Conservation (phyloP, 1,140 invertebrate species). For the Elysia chlorotica region DNA sequence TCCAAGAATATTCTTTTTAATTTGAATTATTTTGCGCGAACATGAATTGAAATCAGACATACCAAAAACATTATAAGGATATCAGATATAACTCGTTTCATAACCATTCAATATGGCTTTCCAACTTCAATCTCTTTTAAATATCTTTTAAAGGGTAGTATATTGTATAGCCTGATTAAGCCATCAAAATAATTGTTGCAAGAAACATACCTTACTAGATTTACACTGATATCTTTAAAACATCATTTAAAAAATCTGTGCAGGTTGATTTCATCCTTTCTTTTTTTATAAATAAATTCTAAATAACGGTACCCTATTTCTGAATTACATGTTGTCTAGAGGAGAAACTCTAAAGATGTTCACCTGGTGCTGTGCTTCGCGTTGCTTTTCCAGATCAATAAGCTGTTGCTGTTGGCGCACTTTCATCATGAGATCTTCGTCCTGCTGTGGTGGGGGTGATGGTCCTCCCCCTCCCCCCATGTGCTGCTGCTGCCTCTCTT, state of each 20-base stretch:
- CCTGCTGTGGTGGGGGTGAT: slow-evolving; percentile 23
- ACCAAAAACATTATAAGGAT: too few relatives aligned
- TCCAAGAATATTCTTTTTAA: too few relatives aligned
- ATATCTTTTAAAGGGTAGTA: too few relatives aligned
- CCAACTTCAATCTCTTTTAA: too few relatives aligned
- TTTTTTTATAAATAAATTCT: neutral
- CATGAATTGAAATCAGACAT: too few relatives aligned
- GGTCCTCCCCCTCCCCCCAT: slow-evolving; percentile 19
- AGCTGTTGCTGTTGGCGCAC: slow-evolving; percentile 51
- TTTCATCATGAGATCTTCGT: slow-evolving; percentile 46
- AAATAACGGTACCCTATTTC: neutral
- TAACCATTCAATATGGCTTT: too few relatives aligned
- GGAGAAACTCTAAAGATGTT: neutral
- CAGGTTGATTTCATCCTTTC: neutral
- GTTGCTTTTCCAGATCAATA: slow-evolving; percentile 49
- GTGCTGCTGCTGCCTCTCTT: slow-evolving; percentile 7
- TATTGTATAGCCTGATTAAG: too few relatives aligned
- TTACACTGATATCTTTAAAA: neutral
- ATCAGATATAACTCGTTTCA: too few relatives aligned
- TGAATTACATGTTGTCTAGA: neutral
- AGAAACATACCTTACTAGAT: neutral
- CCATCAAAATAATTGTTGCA: too few relatives aligned
- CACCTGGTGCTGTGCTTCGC: slow-evolving; percentile 42
- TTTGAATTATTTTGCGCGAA: too few relatives aligned
- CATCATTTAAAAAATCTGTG: neutral